Evolutionary conservation across 1,140 invertebrate genomes (phyloP).

Genomic region (Drosophila lacertosa): DNA sequence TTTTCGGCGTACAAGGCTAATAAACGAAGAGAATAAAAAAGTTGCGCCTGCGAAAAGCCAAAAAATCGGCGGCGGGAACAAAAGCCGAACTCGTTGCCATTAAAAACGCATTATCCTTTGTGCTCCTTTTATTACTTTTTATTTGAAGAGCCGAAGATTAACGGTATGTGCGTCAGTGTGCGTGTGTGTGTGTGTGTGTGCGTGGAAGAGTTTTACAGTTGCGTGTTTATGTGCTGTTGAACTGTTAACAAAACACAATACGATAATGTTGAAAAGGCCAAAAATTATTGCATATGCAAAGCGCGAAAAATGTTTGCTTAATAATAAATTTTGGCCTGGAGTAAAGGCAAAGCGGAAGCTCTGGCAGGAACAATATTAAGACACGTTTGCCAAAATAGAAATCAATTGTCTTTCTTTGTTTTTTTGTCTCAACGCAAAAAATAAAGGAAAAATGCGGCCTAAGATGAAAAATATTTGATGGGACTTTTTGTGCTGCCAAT

Average conservation of each 20-base stretch:
- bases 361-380: slow-evolving; percentile 45
- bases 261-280: slow-evolving; percentile 57
- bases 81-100: slow-evolving; percentile 80
- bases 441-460: slow-evolving; percentile 11
- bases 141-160: slow-evolving; percentile 68
- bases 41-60: slow-evolving; percentile 51
- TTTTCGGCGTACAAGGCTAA: slow-evolving; percentile 36
- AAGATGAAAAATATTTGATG: slow-evolving; percentile 34
- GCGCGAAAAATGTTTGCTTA: slow-evolving; percentile 20
- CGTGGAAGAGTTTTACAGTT: slow-evolving; percentile 28
- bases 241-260: slow-evolving; percentile 65
- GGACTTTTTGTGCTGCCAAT: slow-evolving; percentile 59
- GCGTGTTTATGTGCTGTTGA: slow-evolving; percentile 77
- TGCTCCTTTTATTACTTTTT: slow-evolving; percentile 78
- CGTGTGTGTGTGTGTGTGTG: not conserved
- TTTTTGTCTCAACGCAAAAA: too few relatives aligned
- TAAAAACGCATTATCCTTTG: slow-evolving; percentile 82
- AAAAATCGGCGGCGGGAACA: slow-evolving; percentile 54
- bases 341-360: slow-evolving; percentile 9
- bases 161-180: slow-evolving; percentile 5
- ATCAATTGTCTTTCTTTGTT: slow-evolving; percentile 65
- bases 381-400: slow-evolving; percentile 58
- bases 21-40: slow-evolving; percentile 42
- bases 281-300: slow-evolving; percentile 45
- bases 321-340: slow-evolving; percentile 26